Base-by-base conservation (phyloP, 2,888 invertebrate species). In the Xylota segnis region DNA sequence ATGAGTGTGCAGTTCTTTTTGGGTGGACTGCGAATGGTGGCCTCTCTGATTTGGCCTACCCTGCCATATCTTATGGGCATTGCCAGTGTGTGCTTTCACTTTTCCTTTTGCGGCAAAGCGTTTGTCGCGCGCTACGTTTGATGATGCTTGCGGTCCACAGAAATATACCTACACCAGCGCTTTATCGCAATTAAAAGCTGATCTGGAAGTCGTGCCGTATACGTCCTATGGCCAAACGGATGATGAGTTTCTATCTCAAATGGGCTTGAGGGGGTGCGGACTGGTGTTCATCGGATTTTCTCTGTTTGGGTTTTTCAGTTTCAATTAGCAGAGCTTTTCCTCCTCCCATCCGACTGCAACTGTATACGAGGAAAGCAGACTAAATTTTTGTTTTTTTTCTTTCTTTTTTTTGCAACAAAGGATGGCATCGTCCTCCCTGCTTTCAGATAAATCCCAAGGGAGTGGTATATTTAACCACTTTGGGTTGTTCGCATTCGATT, bases 1-100 rank as follows among this genome's bases (percentile, higher is more conserved):
- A 7, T 47, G 27, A 29, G 32, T n/a, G 10, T 23, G 18, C 0
- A 47, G n/a, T 23, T 18, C 37, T 37, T 27, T 58, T 65, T 16
- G 59, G 68, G 68, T 32, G 70, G 40, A 78, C 27, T 78, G 52
- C 68, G 29, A 75, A 37, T 52, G 16, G 27, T 61, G 58, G 61
- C 37, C 68, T 66, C 68, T 56, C 74, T 81, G 43, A 71, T 65
- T 40, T 65, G 61, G 65, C 43, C 70, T 70, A 45, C 27, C 63
- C 43, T 27, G 47, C 52, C 56, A 52, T 71, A 58, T 58, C 37
- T 40, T 65, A 54, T 78, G 72, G 45, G 45, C 56, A 70, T 65
- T 59, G 66, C 52, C 61, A 70, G 43, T 71, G 61, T 58, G 54
- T 75, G 82, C 86, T 86, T 86, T 86, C 86, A 86, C 86, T 86